Evolutionary conservation across 2,797 vertebrate species (phyloP).

Genomic region (Pipistrellus pipistrellus): DNA sequence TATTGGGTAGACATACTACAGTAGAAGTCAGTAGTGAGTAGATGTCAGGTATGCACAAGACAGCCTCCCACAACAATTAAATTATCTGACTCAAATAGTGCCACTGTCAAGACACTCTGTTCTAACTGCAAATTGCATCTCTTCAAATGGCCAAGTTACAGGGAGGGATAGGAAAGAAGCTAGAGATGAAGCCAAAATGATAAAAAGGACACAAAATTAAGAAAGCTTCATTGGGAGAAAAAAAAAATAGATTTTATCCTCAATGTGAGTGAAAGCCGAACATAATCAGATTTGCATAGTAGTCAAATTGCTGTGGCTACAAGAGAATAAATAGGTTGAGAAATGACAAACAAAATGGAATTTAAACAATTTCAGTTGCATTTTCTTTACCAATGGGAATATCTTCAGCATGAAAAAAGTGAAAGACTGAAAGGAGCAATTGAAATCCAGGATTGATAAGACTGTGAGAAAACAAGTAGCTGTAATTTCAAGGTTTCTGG

Average conservation of each 20-base stretch:
- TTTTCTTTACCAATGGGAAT: constrained; percentile 51
- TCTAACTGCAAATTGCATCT: not conserved
- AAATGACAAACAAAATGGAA: constrained; percentile 30
- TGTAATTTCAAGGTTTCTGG: constrained; percentile 18
- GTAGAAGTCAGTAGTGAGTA: too few species aligned
- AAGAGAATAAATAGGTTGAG: not conserved
- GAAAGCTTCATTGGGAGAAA: not conserved
- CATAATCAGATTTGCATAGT: not conserved
- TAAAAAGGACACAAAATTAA: not conserved
- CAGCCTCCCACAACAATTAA: constrained; percentile 16
- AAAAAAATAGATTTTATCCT: not conserved
- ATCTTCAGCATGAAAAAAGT: constrained; percentile 30
- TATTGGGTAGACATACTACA: not conserved
- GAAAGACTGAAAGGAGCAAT: not conserved
- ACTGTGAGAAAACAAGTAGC: not conserved
- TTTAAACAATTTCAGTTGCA: constrained; percentile 26
- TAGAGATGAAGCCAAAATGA: not conserved
- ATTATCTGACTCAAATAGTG: not conserved
- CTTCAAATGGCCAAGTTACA: not conserved
- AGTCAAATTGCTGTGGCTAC: not conserved
- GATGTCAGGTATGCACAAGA: not conserved
- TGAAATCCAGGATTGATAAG: constrained; percentile 18
- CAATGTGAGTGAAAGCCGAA: not conserved
- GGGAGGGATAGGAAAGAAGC: not conserved
- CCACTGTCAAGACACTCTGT: not conserved